Conservation (phyloP, 2,888 invertebrate genomes). For the Rhogogaster chlorosoma region DNA sequence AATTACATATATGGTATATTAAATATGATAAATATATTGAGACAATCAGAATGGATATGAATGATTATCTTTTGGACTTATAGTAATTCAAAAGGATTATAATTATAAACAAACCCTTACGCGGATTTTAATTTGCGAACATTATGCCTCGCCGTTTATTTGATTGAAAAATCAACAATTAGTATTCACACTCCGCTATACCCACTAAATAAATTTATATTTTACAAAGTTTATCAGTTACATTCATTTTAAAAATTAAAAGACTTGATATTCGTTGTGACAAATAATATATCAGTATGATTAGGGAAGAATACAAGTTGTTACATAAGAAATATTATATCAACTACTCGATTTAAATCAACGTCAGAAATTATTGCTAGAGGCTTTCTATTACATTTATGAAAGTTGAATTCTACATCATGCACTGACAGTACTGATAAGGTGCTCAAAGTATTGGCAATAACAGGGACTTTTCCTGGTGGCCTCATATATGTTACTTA, state of each 20-base stretch:
- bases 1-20: neutral
- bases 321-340: constrained; percentile 20
- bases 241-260: neutral
- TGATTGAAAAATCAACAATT: neutral
- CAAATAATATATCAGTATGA: neutral
- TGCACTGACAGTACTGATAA: constrained; percentile 30
- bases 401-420: constrained; percentile 40
- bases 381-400: constrained; percentile 39
- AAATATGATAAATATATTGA: neutral
- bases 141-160: neutral
- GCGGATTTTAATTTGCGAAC: neutral
- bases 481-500: neutral
- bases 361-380: neutral
- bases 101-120: neutral
- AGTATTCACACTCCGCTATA: neutral
- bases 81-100: neutral
- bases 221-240: neutral
- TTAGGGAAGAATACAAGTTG: neutral
- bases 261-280: neutral
- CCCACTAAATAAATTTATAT: neutral
- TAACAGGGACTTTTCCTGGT: constrained; percentile 15
- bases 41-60: neutral
- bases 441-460: neutral
- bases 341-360: neutral
- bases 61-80: neutral